Base-by-base conservation (phyloP, 1,140 invertebrate species). In the Magallana angulata region DNA sequence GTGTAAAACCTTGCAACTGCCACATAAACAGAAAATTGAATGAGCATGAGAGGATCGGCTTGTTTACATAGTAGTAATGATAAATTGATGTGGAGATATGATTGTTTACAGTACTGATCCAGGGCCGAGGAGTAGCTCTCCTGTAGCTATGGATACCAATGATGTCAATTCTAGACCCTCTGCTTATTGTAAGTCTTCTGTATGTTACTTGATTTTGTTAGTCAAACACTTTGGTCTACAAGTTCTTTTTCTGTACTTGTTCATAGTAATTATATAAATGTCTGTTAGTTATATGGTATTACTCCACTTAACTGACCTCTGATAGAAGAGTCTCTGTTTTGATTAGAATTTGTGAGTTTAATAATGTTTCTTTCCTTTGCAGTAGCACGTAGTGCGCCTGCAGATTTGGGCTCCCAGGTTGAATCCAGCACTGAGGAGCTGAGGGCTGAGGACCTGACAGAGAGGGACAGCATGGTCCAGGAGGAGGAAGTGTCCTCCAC, bases 61-160 rank as follows among this genome's bases (percentile, higher is more conserved):
- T 48, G 5, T 48, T 48, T 5, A 48, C 36, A 48, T 48, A 48
- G 36, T 48, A 48, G 36, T 5, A 48, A 48, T 48, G 36, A 48
- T 24, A 24, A 48, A 48, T 48, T 48, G 5, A 48, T 48, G 36
- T 48, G 2, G 36, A 48, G 36, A 48, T 48, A 48, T 48, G 36
- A 5, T 48, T 48, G 36, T 48, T 88, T 85, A 57, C 85, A 92
- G 91, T 48, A 88, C 76, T 86, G 88, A 88, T 18, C 88, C 87
- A 57, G 92, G 90, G n/a, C 93, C 93, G n/a, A 90, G 94, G 88
- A 94, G 92, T 90, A 94, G 93, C 90, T 94, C 94, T 71, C 94
- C 94, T 81, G 92, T 94, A 76, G 93, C 90, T 80, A 94, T 94
- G 94, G 94, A 94, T 90, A 94, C 93, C 3, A 91, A 91, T 85